Evolutionary conservation across 2,797 vertebrate genomes (phyloP).

Genomic region (Poeciliopsis paucimaculata): DNA sequence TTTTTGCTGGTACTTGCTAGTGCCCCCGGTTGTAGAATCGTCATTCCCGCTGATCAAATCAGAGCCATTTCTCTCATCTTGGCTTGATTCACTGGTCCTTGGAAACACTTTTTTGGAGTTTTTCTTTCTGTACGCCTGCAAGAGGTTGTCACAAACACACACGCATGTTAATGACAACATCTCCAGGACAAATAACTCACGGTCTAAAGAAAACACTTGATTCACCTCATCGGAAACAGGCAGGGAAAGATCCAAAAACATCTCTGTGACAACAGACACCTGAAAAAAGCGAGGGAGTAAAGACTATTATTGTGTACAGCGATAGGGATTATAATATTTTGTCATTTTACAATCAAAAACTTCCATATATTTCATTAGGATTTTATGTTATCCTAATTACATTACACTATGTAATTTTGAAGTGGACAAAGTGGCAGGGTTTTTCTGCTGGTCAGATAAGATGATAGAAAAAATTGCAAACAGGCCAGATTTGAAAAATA

Average conservation of each 20-base stretch:
- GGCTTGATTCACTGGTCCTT: constrained; percentile 68
- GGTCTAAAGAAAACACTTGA: background rate
- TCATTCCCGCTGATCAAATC: constrained; percentile 76
- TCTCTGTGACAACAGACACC: constrained; percentile 94
- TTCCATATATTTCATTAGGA: background rate
- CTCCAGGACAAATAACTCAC: background rate
- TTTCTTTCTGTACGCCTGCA: constrained; percentile 82
- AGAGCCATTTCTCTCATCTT: constrained; percentile 74
- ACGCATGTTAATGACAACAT: background rate
- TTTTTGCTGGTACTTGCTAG: constrained; percentile 96
- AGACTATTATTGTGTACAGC: constrained; percentile 4
- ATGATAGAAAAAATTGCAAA: background rate
- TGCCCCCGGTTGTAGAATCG: constrained; percentile 73
- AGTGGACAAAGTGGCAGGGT: background rate
- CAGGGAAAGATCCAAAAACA: constrained; percentile 97
- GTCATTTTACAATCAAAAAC: background rate
- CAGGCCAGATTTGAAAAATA: background rate
- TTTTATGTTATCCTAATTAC: background rate
- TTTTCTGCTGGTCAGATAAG: background rate
- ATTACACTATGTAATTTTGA: background rate
- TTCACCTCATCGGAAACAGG: constrained; percentile 94
- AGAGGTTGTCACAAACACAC: background rate
- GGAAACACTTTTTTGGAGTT: constrained; percentile 76
- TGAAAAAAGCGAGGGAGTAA: constrained; percentile 54
- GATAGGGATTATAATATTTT: background rate